Evolutionary conservation across 2,888 invertebrate genomes (phyloP).

Genomic region (Phytoseiulus persimilis): DNA sequence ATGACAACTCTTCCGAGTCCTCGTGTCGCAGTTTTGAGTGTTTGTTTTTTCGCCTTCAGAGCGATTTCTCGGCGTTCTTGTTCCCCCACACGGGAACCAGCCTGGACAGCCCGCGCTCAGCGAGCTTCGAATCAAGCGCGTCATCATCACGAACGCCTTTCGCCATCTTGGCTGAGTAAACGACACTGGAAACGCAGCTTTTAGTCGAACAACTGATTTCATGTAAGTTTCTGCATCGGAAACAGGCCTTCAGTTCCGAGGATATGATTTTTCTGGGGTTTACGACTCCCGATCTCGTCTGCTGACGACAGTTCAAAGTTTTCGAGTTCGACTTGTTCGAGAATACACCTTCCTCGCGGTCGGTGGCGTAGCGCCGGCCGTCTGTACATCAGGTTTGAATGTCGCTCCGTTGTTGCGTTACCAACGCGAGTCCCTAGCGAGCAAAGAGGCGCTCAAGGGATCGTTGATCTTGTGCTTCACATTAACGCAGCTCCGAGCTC

Average conservation of each 20-base stretch:
- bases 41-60: too few species aligned
- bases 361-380: neutral
- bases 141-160: slow-evolving; percentile 31
- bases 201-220: neutral
- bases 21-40: too few species aligned
- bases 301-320: neutral
- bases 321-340: neutral
- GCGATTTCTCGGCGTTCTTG: neutral
- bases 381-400: neutral
- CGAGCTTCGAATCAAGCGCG: slow-evolving; percentile 23
- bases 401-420: neutral
- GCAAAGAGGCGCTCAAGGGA: neutral
- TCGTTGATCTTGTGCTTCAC: neutral
- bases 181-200: slow-evolving; percentile 17
- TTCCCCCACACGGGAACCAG: neutral
- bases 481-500: neutral
- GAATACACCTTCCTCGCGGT: neutral
- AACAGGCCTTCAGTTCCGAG: neutral
- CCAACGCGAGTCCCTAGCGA: neutral
- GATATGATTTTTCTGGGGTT: neutral
- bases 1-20: too few species aligned
- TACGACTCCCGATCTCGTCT: neutral
- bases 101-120: neutral
- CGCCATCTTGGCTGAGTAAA: slow-evolving; percentile 35
- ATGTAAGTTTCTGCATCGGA: neutral